Evolutionary conservation across 2,113 vertebrate species (phyloP).

Genomic region (Corvus hawaiiensis): DNA sequence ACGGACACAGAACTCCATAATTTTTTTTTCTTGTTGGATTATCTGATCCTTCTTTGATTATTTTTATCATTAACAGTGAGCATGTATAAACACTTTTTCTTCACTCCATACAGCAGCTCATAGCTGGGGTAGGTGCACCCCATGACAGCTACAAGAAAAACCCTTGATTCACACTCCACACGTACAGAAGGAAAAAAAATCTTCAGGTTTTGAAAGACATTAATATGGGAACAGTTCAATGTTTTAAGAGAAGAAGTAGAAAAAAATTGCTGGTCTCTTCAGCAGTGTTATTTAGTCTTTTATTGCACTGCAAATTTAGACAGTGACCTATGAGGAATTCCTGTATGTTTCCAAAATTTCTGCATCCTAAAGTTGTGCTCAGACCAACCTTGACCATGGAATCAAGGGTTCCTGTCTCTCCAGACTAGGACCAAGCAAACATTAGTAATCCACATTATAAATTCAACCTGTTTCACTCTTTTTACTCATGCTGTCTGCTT

Average conservation of each 20-base stretch:
- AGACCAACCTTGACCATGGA: background rate
- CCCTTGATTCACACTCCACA: background rate
- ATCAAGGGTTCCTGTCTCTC: background rate
- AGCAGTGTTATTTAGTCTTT: background rate
- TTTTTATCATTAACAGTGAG: background rate
- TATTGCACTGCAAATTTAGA: background rate
- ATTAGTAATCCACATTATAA: background rate
- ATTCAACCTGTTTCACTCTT: background rate
- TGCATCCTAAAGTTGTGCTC: background rate
- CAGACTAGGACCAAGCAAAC: background rate
- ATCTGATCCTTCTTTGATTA: background rate
- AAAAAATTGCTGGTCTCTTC: background rate
- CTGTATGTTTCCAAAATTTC: background rate
- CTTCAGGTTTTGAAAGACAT: background rate
- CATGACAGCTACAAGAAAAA: background rate
- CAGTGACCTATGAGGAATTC: background rate
- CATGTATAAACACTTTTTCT: background rate
- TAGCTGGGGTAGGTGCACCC: background rate
- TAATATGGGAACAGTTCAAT: background rate
- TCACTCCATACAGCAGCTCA: background rate
- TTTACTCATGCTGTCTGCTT: background rate
- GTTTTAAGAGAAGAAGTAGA: background rate
- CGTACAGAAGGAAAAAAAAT: background rate
- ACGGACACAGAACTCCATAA: accelerated
- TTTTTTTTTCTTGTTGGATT: background rate